phyloP scores from a whole-genome alignment of 2,797 vertebrate genomes.

The Chelon auratus region DNA sequence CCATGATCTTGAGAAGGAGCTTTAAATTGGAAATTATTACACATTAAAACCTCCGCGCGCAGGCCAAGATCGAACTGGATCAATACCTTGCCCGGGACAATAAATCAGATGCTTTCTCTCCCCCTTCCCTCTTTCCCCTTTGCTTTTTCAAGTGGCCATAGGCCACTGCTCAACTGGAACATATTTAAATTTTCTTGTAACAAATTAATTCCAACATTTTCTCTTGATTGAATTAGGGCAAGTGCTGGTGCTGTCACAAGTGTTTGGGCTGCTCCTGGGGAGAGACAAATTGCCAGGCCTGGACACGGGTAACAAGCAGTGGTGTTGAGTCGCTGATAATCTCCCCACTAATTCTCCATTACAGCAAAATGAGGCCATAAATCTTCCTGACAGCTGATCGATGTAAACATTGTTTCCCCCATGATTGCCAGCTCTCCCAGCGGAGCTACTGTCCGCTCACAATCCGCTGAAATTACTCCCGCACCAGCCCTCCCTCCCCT shows the following conservation, averaged over 20 bases:
- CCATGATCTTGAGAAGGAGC: slow-evolving; percentile 98
- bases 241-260: slow-evolving; percentile 99
- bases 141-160: slow-evolving; percentile 87
- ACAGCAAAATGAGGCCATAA: slow-evolving; percentile 99
- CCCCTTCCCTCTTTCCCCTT: slow-evolving; percentile 56
- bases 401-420: slow-evolving; percentile 99
- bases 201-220: slow-evolving; percentile 99
- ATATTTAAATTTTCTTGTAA: slow-evolving; percentile 99
- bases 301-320: slow-evolving; percentile 99
- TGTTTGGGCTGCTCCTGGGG: slow-evolving; percentile 95
- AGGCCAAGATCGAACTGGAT: slow-evolving; percentile 95
- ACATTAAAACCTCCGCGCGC: slow-evolving; percentile 98
- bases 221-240: slow-evolving; percentile 99
- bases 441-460: slow-evolving; percentile 99
- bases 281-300: slow-evolving; percentile 99
- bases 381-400: slow-evolving; percentile 99
- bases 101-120: slow-evolving; percentile 93
- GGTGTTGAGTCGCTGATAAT: slow-evolving; percentile 99
- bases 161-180: slow-evolving; percentile 91
- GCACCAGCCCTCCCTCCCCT: slow-evolving; percentile 82
- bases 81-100: slow-evolving; percentile 98
- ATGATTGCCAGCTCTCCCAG: slow-evolving; percentile 99
- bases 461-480: slow-evolving; percentile 97
- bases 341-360: slow-evolving; percentile 99
- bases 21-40: slow-evolving; percentile 99